Evolutionary conservation across 1,140 invertebrate genomes (phyloP), one percentile per base, ranked within the genome.

Genomic region (Akabosia matsudoensis): DNA sequence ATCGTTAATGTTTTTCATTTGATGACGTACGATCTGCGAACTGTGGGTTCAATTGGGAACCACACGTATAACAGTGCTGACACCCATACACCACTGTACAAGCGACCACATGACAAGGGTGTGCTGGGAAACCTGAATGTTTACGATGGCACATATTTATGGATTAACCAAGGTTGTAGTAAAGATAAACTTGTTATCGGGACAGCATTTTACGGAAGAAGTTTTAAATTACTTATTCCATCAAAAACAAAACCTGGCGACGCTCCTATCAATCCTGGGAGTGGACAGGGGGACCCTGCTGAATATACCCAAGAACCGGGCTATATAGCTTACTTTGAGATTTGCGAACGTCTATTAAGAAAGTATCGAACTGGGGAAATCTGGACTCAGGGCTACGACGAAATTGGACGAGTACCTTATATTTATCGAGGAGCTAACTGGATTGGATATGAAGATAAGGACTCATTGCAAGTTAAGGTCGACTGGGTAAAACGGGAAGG

Each of bases 381-480:
- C 22, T 84, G 84, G 84, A 80, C 76, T 10, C 78, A 81, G 33
- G 78, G 82, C 52, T 85, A 82, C 56, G 84, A 85, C 74, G 82
- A 82, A 18, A 74, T 82, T 56, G 84, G 84, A 1, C 82, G 83
- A 74, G 82, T 82, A 22, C 86, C 86, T 0, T 88, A 87, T 79
- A 82, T 84, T 31, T 83, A 85, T 64, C 80, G 83, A 74, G 84
- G 79, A 61, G 72, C 83, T 33, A 85, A 86, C 74, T 88, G 88
- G 88, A 84, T 88, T 45, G 86, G 86, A 1, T 88, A 86, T 78
- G 88, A 88, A 75, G 86, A 88, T 79, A 74, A 78, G 30, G 82
- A 83, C 34, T 84, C 80, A 18, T 76, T 86, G 28, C 80, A 74
- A 31, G 83, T 82, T 31, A 85, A 85, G 76, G 84, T 84, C 79